A percentile compares a stretch with the other conserved stretches of the same genome.
Conservation (phyloP, 2,113 vertebrate genomes). For the Rana temporaria region DNA sequence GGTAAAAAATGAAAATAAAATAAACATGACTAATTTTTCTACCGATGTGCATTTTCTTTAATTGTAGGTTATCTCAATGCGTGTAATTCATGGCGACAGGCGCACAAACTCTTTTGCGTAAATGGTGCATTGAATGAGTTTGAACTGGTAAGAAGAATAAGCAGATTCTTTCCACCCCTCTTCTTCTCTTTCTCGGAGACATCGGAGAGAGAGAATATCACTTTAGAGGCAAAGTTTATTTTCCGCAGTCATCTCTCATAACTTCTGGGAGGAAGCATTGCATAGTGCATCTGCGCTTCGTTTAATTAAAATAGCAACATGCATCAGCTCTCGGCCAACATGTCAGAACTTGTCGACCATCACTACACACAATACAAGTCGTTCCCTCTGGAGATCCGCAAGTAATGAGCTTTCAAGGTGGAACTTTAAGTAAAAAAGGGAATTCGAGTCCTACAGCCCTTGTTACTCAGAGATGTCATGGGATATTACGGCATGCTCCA, state of each 20-base stretch:
- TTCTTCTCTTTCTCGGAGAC: too few relatives aligned
- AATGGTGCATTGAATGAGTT: too few relatives aligned
- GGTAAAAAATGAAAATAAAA: too few relatives aligned
- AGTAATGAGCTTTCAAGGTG: conserved; percentile 18
- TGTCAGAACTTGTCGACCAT: conserved; percentile 5
- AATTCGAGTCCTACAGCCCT: neutral
- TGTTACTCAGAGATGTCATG: neutral
- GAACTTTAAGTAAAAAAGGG: neutral
- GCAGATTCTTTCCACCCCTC: too few relatives aligned
- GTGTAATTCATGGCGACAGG: too few relatives aligned
- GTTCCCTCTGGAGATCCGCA: neutral
- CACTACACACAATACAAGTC: neutral
- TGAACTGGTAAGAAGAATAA: too few relatives aligned
- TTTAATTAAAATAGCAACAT: conserved; percentile 3
- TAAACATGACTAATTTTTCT: too few relatives aligned
- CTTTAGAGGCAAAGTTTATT: neutral
- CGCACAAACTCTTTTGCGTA: too few relatives aligned
- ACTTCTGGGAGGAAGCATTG: neutral
- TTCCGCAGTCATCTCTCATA: conserved; percentile 2
- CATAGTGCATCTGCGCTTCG: neutral
- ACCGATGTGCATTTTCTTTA: too few relatives aligned
- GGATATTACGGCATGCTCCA: neutral
- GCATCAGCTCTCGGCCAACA: neutral
- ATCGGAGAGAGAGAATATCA: too few relatives aligned
- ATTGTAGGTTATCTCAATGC: too few relatives aligned